phyloP scores from a whole-genome alignment of 2,113 vertebrate species.

The Aleadryas rufinucha region DNA sequence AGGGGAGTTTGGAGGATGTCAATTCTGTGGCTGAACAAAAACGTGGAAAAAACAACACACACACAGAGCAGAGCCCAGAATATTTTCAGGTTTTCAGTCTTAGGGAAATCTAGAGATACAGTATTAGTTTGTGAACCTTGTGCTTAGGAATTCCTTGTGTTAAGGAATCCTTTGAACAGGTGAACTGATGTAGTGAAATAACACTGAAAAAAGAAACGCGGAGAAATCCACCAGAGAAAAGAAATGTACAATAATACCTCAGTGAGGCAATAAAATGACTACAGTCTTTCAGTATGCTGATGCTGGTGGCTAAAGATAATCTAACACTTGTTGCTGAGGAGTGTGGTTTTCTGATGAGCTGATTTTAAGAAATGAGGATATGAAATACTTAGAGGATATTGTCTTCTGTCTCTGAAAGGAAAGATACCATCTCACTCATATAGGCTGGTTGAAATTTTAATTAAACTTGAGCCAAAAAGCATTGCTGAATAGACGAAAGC shows the following conservation, averaged over 20 bases:
- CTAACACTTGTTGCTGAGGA: slow-evolving; percentile 60
- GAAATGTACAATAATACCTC: not conserved
- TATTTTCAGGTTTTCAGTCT: not conserved
- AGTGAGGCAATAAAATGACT: not conserved
- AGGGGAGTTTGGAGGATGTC: not conserved
- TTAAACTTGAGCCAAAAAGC: slow-evolving; percentile 51
- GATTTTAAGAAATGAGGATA: slow-evolving; percentile 63
- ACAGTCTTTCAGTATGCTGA: not conserved
- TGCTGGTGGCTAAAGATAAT: slow-evolving; percentile 51
- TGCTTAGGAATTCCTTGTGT: not conserved
- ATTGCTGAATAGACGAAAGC: slow-evolving; percentile 34
- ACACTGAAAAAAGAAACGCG: not conserved
- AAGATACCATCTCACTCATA: slow-evolving; percentile 49
- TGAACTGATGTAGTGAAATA: not conserved
- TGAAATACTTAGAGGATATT: slow-evolving; percentile 64
- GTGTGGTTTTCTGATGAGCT: slow-evolving; percentile 58
- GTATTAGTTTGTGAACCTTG: not conserved
- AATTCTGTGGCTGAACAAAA: not conserved
- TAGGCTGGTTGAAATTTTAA: slow-evolving; percentile 56
- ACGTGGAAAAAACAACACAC: not conserved
- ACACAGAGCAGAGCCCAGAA: not conserved
- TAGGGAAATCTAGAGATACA: not conserved
- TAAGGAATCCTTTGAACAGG: not conserved
- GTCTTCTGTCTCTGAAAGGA: slow-evolving; percentile 55
- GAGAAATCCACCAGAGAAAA: not conserved